Evolutionary conservation across 2,888 invertebrate species (phyloP).

Genomic region (Synergus itoensis): DNA sequence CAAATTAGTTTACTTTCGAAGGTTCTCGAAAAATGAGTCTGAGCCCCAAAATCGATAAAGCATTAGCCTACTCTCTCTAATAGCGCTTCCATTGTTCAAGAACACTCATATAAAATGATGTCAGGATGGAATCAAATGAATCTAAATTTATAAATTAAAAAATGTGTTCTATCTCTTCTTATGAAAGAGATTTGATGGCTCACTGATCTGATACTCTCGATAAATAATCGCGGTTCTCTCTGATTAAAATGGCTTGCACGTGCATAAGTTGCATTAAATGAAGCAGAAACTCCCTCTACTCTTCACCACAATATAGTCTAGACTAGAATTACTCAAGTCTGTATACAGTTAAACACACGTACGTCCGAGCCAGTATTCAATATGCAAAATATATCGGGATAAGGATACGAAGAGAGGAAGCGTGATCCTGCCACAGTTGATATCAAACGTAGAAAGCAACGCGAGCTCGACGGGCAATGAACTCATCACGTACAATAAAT

Average conservation of each 20-base stretch:
- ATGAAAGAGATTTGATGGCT: conserved; percentile 2
- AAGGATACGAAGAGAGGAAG: conserved; percentile 62
- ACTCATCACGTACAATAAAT: conserved; percentile 3
- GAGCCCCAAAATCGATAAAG: neutral
- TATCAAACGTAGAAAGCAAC: conserved; percentile 50
- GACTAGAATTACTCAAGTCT: conserved; percentile 57
- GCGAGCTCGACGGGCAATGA: conserved; percentile 15
- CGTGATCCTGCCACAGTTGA: conserved; percentile 58
- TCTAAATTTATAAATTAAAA: neutral
- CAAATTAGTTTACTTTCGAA: neutral
- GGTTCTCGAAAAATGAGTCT: neutral
- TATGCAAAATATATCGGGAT: conserved; percentile 55
- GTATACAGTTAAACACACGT: conserved; percentile 53
- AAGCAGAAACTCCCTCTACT: conserved; percentile 13
- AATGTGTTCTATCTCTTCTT: neutral
- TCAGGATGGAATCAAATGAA: neutral
- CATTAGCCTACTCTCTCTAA: neutral
- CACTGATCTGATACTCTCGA: conserved; percentile 14
- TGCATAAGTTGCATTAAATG: conserved; percentile 34
- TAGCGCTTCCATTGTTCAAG: neutral
- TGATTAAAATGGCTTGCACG: conserved; percentile 21
- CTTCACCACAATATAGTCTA: neutral
- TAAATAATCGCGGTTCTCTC: conserved; percentile 16
- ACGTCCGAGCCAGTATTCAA: conserved; percentile 51
- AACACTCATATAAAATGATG: neutral